Evolutionary conservation across 2,888 invertebrate species (phyloP), one percentile per base, ranked within the genome.

Genomic region (Ormyrus labotus): DNA sequence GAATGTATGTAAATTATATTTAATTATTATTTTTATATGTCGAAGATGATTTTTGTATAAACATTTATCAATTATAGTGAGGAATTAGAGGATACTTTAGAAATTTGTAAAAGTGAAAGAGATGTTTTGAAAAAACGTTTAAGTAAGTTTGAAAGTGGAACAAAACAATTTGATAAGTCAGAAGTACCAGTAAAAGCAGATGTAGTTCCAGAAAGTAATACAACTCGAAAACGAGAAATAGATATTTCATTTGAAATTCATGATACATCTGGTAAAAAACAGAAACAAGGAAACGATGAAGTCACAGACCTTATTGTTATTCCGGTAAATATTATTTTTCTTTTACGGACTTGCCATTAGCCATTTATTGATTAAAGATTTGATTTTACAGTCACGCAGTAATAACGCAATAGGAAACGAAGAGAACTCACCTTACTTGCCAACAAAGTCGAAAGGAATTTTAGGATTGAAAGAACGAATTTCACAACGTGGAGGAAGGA

Each of bases 371-470:
- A 57, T 55, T 10, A 67, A 10, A 48, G 11, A 13, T 51, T 61
- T 72, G 7, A 55, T 10, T 70, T 81, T 83, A 0, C 47, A 84
- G 79, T 51, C 82, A 5, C 19, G 7, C 5, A 61, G 19, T n/a
- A 73, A 65, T 7, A 82, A 78, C 45, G 76, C 78, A 0, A 83
- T 82, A 61, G 83, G 83, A 70, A 82, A 84, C 57, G 83, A 76
- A 64, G 84, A 84, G 81, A 83, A 83, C 74, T 85, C 85, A 5
- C 84, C 86, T 3, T 85, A 85, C 79, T 70, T 85, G 4, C 83
- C 82, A 70, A 68, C 84, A 11, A 85, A 84, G 60, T 84, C 80
- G 53, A 81, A 81, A 81, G 69, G 78, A 19, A 72, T 83, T n/a
- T 55, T 83, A 48, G 53, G 63, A 1, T 73, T 69, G 71, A 85